Evolutionary conservation across 2,113 vertebrate genomes (phyloP), one percentile per base, ranked within the genome.

Genomic region (Caloenas nicobarica): DNA sequence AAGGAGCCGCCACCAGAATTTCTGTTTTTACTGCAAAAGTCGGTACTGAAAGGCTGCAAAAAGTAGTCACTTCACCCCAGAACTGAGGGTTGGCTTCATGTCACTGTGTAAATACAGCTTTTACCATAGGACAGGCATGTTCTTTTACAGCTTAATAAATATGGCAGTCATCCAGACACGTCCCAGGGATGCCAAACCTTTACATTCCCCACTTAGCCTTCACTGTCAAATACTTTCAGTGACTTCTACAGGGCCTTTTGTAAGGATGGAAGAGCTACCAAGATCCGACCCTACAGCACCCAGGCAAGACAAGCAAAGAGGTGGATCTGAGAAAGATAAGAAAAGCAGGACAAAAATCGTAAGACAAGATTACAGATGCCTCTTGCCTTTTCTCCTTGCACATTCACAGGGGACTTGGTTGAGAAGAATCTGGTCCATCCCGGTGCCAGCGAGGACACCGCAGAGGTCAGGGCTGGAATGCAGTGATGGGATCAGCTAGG

Each of bases 131-230:
- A 95, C 86, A 94, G 54, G 60, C 86, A 40, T 29, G 86, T 73
- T 79, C 86, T 93, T 95, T 86, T 88, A 77, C 62, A 78, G 85
- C 71, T 95, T 94, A 89, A 89, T 94, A 96, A 94, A 93, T 28
- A 74, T 71, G 93, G 90, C 93, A 95, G 40, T 16, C 87, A 86
- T 89, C 91, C 93, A 97, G 91, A 46, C 81, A 76, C 24, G 0
- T 81, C 68, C 51, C 77, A 24, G 48, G 51, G 38, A 70, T 74
- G 88, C 85, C 91, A 96, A 86, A 93, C 9, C 46, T 91, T 90
- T 50, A n/a, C 81, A 51, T 92, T 95, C 53, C 46, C n/a, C 31
- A 25, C 69, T 65, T 78, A 73, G 57, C 36, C 34, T 46, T 88
- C 8, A 3, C 74, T 19, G 33, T 61, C 79, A 89, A 62, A 91